Evolutionary conservation across 2,113 vertebrate species (phyloP), one percentile per base, ranked within the genome.

Genomic region (Myotis brandtii): DNA sequence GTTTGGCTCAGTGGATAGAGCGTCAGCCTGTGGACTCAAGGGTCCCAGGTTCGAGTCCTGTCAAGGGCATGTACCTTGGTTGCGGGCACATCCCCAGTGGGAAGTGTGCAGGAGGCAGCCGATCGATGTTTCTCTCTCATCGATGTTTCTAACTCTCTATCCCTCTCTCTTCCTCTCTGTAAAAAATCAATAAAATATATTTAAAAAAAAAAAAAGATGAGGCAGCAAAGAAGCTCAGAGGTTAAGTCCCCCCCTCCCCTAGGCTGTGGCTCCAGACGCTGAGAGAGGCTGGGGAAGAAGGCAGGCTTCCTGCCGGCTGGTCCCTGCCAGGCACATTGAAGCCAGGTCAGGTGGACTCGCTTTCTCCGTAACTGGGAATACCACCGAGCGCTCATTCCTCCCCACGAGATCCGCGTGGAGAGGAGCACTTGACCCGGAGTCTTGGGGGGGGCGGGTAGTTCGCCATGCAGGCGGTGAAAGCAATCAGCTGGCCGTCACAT

Each of bases 351-450:
- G 84, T 56, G 43, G 34, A 17, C 27, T 72, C 3, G 5, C 70
- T 81, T 67, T 80, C 77, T 34, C 48, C 1, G 0, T 89, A 83
- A 86, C 37, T 69, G 32, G 82, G 62, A 95, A 91, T 34, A 50
- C 72, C 81, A 87, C 32, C 0, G 40, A 95, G 96, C 92, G 87
- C 67, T 82, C 10, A 52, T 69, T 54, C 59, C 94, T 96, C 43
- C 81, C 84, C 5, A 12, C 10, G 21, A 50, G 67, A 56, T 37
- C 23, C 32, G 11, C 12, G 30, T 67, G 2, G 46, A 85, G 50
- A 67, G 88, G 81, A 85, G 48, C 66, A 54, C 76, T 97, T 93
- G 93, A 88, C 64, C 56, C 67, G 23, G 93, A 90, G 86, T 50
- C 88, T 84, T 84, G 32, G n/a, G 13, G 12, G 50, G 46, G 54